These are phyloP conservation scores for Sarcophaga peregrina DNA, from an alignment of 1,140 invertebrate genomes.

Conservation along the genomic window DNA sequence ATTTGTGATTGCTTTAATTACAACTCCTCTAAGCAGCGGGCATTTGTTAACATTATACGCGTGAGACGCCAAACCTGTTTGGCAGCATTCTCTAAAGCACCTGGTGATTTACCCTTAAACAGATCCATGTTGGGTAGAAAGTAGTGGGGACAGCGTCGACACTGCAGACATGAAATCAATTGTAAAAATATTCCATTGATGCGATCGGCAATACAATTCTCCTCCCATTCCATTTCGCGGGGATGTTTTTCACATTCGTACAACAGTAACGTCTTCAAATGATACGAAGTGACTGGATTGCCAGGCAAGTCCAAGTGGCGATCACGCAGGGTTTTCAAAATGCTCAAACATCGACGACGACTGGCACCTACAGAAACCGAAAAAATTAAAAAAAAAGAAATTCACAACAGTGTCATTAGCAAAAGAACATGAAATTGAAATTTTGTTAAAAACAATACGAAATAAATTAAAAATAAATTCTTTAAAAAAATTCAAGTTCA, in stretches of 20 bases:
- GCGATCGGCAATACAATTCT: conserved; percentile 86
- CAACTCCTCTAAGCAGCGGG: conserved; percentile 87
- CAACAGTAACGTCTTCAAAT: conserved; percentile 88
- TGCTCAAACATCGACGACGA: conserved; percentile 82
- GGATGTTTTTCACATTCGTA: conserved; percentile 98
- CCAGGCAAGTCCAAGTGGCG: conserved; percentile 89
- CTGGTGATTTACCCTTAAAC: conserved; percentile 88
- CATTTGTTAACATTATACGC: conserved; percentile 89
- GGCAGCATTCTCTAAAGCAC: conserved; percentile 87
- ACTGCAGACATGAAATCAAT: conserved; percentile 93
- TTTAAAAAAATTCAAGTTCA: not conserved
- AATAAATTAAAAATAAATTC: not conserved
- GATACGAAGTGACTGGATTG: conserved; percentile 87
- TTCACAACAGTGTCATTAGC: not conserved
- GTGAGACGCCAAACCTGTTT: conserved; percentile 92
- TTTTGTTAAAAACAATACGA: too few species aligned
- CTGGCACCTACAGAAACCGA: conserved; percentile 71
- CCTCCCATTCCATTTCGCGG: conserved; percentile 91
- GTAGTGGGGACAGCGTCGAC: conserved; percentile 91
- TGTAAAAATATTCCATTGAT: conserved; percentile 97
- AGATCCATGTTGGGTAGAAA: conserved; percentile 89
- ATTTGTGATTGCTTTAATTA: conserved; percentile 66
- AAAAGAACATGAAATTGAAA: too few species aligned
- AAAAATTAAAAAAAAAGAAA: not conserved
- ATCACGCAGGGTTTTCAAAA: conserved; percentile 90